These are phyloP conservation scores for Pteronotus mesoamericanus DNA, from an alignment of 2,797 vertebrate species.

Conservation along the genomic window DNA sequence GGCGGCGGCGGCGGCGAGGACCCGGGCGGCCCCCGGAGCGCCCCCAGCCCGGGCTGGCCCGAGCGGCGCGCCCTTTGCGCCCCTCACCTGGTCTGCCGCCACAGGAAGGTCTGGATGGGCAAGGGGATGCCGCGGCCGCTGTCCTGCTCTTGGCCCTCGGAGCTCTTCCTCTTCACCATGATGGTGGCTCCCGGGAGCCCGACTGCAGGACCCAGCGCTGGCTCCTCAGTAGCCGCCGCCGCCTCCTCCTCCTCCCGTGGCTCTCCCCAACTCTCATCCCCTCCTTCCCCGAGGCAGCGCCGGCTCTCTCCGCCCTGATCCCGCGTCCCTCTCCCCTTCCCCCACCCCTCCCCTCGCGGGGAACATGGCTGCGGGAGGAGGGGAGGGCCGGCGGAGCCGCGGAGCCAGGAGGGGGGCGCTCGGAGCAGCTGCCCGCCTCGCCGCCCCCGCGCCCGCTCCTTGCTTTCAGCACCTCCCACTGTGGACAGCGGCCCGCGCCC, in stretches of 20 bases:
- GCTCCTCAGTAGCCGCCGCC: slow-evolving; percentile 55
- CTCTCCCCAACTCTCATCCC: slow-evolving; percentile 69
- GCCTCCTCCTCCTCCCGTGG: slow-evolving; percentile 50
- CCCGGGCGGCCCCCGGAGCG: slow-evolving; percentile 28
- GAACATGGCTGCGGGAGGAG: slow-evolving; percentile 90
- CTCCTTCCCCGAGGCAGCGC: slow-evolving; percentile 62
- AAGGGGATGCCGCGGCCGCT: slow-evolving; percentile 94
- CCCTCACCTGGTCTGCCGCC: slow-evolving; percentile 97
- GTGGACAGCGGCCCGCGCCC: slow-evolving; percentile 83
- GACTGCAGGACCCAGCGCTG: slow-evolving; percentile 61
- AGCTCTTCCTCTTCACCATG: slow-evolving; percentile 99
- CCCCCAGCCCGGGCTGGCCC: slow-evolving; percentile 33
- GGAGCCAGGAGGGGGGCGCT: slow-evolving; percentile 53
- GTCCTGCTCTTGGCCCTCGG: slow-evolving; percentile 95
- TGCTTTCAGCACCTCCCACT: slow-evolving; percentile 83
- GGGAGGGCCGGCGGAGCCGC: slow-evolving; percentile 65
- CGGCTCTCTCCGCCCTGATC: slow-evolving; percentile 57
- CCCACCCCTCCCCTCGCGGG: slow-evolving; percentile 67
- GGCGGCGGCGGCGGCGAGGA: not conserved
- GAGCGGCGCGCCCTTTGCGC: slow-evolving; percentile 9
- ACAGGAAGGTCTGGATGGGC: slow-evolving; percentile 98
- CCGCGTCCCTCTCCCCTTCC: slow-evolving; percentile 45
- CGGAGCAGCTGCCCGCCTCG: slow-evolving; percentile 61
- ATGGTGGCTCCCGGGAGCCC: slow-evolving; percentile 55
- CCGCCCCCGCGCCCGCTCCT: slow-evolving; percentile 63